These are phyloP conservation scores for Ormyrus labotus DNA, from an alignment of 2,888 invertebrate genomes.

Conservation along the genomic window DNA sequence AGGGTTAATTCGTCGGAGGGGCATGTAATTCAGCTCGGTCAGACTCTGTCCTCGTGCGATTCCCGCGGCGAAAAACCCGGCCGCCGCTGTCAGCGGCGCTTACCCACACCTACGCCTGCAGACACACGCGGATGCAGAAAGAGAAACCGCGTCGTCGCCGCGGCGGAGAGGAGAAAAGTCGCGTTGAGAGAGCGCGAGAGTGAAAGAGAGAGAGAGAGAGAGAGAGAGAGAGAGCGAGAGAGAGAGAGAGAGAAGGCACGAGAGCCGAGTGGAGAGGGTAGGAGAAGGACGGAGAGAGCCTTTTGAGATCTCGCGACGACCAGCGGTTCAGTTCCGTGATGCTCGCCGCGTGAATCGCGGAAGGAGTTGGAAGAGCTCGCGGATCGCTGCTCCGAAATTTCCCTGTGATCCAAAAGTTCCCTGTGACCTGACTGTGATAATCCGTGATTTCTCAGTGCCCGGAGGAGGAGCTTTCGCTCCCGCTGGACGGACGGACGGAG, in stretches of 20 bases:
- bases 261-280: conserved; percentile 25
- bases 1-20: no score
- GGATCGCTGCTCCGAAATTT: no score
- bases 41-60: no score
- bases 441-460: no score
- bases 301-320: conserved; percentile 67
- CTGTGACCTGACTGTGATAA: no score
- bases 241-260: conserved; percentile 39
- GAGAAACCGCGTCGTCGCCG: conserved; percentile 32
- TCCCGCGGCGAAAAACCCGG: not conserved
- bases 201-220: conserved; percentile 44
- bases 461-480: no score
- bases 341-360: conserved; percentile 60
- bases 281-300: conserved; percentile 51
- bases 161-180: not conserved
- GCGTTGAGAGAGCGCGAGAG: conserved; percentile 44
- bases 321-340: conserved; percentile 66
- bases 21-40: no score
- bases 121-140: conserved; percentile 33
- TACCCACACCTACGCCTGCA: no score
- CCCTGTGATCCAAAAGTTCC: no score
- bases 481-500: not conserved
- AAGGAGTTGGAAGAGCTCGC: conserved; percentile 35
- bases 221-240: conserved; percentile 39
- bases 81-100: no score